Conservation (phyloP, 1,140 invertebrate species). For the Lepidurus arcticus region DNA sequence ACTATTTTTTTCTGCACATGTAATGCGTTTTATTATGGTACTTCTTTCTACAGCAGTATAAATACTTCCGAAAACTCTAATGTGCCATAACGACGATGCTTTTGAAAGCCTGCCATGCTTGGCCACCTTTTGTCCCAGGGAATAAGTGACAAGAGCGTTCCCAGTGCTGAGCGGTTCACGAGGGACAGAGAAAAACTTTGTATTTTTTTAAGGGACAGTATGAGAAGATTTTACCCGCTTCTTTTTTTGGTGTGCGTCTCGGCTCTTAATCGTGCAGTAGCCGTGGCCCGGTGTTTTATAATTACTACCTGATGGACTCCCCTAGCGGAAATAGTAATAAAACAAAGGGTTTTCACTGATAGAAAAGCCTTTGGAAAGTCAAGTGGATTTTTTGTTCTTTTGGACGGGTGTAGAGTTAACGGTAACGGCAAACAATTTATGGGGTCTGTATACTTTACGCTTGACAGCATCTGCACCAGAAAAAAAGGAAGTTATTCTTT, state of each 20-base stretch:
- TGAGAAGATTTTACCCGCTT: not conserved
- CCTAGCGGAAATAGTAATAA: not conserved
- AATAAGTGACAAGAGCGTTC: not conserved
- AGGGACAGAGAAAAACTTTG: not conserved
- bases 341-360: not conserved
- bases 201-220: not conserved
- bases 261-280: not conserved
- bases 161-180: not conserved
- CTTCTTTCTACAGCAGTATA: not conserved
- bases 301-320: not conserved
- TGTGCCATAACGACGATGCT: conserved; percentile 3
- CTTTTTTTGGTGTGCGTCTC: not conserved
- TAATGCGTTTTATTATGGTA: not conserved
- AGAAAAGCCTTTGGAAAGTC: not conserved
- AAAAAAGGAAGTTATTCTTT: not conserved
- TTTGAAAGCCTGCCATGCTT: not conserved
- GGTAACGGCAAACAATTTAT: conserved; percentile 5
- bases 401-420: not conserved
- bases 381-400: not conserved
- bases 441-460: conserved; percentile 8
- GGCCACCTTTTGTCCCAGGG: conserved; percentile 16
- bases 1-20: not conserved
- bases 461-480: not conserved
- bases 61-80: not conserved
- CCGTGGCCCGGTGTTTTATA: not conserved